A percentile compares a stretch with the other conserved stretches of the same genome.
phyloP scores from a whole-genome alignment of 2,888 invertebrate species.

The Psylliodes chrysocephalus region DNA sequence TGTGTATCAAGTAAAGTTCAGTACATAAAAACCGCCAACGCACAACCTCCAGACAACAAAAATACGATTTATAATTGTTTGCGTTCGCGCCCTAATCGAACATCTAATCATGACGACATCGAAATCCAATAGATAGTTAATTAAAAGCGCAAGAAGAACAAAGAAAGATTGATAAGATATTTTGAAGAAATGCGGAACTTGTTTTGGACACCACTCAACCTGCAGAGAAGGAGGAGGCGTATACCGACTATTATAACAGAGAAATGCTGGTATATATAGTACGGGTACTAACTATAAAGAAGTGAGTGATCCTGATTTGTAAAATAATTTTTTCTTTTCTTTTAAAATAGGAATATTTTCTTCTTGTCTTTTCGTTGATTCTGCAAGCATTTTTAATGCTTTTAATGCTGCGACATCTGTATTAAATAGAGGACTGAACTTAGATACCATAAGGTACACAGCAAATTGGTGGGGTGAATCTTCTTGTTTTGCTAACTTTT shows the following conservation, averaged over 20 bases:
- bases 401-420: no score
- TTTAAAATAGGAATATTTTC: no score
- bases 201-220: slow-evolving; percentile 43
- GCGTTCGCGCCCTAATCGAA: slow-evolving; percentile 20
- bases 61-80: slow-evolving; percentile 32
- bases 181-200: slow-evolving; percentile 52
- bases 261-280: slow-evolving; percentile 35
- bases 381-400: no score
- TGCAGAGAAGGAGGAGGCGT: slow-evolving; percentile 39
- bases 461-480: no score
- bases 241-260: slow-evolving; percentile 36
- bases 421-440: no score
- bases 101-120: slow-evolving; percentile 41
- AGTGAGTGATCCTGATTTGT: no score
- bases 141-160: slow-evolving; percentile 46
- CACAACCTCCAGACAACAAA: slow-evolving; percentile 12
- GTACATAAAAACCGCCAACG: slow-evolving; percentile 12
- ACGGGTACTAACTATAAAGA: slow-evolving; percentile 27
- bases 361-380: no score
- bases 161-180: slow-evolving; percentile 46
- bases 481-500: no score
- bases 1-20: background rate
- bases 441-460: no score
- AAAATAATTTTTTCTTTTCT: no score
- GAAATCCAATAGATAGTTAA: slow-evolving; percentile 44